Percentiles rank a stretch among this genome's conserved stretches.
Conservation (phyloP, 2,888 invertebrate genomes). For the Mesorhabditis belari region DNA sequence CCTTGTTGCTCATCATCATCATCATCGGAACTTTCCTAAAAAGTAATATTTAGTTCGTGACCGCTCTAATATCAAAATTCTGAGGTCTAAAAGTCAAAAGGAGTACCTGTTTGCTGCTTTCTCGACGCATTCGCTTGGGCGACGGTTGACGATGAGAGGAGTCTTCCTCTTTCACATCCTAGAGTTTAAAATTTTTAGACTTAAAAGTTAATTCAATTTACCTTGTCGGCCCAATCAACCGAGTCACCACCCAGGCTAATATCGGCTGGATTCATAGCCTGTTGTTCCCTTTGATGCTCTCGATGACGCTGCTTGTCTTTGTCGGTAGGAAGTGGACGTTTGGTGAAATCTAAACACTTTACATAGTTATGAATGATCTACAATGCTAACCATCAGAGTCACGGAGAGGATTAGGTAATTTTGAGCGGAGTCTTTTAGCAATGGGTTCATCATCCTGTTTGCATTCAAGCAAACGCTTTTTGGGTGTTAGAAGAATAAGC, state of each 20-base stretch:
- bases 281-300: neutral
- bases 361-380: too few species aligned
- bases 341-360: neutral
- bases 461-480: neutral
- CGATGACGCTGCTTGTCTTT: neutral
- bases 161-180: too few species aligned
- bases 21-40: neutral
- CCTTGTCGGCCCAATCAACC: conserved; percentile 16
- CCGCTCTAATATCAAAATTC: too few species aligned
- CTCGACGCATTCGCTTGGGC: too few species aligned
- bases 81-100: too few species aligned
- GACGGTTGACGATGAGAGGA: too few species aligned
- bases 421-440: neutral
- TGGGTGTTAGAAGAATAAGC: neutral
- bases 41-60: neutral
- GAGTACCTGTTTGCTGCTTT: too few species aligned
- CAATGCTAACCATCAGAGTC: too few species aligned
- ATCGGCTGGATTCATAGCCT: conserved; percentile 25
- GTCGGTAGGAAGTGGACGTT: neutral
- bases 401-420: too few species aligned
- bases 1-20: neutral
- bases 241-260: conserved; percentile 29
- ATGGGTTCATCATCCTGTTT: neutral
- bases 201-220: neutral
- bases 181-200: too few species aligned